These are phyloP conservation scores for Pachypanchax playfairii DNA, from an alignment of 2,113 vertebrate genomes.

Conservation along the genomic window DNA sequence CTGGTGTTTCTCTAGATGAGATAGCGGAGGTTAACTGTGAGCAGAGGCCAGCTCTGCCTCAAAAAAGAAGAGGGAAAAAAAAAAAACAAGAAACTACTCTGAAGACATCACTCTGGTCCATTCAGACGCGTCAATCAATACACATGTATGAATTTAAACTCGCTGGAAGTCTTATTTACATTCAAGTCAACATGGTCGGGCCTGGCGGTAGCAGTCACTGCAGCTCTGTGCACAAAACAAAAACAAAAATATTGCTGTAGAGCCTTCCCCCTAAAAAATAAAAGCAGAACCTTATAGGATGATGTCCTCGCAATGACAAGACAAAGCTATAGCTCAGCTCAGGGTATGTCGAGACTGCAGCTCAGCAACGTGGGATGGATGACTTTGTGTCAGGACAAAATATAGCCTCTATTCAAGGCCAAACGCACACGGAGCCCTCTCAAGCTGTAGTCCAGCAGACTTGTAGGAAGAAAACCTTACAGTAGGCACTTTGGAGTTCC, in stretches of 20 bases:
- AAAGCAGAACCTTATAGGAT: conserved; percentile 49
- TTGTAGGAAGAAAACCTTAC: conserved; percentile 62
- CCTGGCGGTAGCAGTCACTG: conserved; percentile 33
- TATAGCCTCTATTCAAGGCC: conserved; percentile 75
- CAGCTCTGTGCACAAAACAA: not conserved
- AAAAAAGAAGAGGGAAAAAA: conserved; percentile 8
- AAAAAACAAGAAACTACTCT: conserved; percentile 28
- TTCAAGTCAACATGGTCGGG: conserved; percentile 67
- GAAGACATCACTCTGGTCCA: conserved; percentile 52
- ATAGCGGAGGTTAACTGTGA: conserved; percentile 35
- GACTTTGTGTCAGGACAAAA: conserved; percentile 71
- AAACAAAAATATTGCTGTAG: conserved; percentile 24
- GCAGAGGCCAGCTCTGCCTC: conserved; percentile 73
- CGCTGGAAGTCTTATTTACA: conserved; percentile 16
- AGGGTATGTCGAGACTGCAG: conserved; percentile 45
- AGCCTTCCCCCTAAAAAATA: conserved; percentile 23
- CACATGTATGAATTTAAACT: conserved; percentile 32
- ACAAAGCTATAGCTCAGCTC: conserved; percentile 31
- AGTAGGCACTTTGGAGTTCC: conserved; percentile 77
- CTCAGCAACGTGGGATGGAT: conserved; percentile 57
- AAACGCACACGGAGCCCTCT: conserved; percentile 44
- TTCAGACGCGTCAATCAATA: conserved; percentile 26
- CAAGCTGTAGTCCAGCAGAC: conserved; percentile 55
- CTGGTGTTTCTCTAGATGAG: conserved; percentile 55
- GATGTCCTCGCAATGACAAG: conserved; percentile 58